phyloP scores from a whole-genome alignment of 2,888 invertebrate species.

The Allophyes oxyacanthae region DNA sequence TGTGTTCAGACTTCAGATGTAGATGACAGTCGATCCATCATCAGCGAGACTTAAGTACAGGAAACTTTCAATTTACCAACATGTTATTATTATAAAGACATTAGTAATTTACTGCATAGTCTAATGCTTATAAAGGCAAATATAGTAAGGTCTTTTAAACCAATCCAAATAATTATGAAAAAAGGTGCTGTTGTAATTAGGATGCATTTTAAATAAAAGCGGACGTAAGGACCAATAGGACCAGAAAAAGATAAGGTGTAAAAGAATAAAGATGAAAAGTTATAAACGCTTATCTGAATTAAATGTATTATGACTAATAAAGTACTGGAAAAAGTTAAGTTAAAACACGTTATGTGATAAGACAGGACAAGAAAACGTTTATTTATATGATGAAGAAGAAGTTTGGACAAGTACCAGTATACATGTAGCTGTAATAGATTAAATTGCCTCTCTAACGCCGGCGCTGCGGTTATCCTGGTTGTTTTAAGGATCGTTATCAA shows the following conservation, averaged over 20 bases:
- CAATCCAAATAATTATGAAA: no score
- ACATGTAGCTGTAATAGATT: conserved; percentile 28
- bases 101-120: no score
- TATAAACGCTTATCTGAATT: no score
- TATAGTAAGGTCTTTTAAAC: no score
- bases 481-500: conserved; percentile 56
- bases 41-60: conserved; percentile 21
- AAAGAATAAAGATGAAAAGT: no score
- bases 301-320: no score
- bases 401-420: conserved; percentile 27
- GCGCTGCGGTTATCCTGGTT: conserved; percentile 47
- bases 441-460: conserved; percentile 52
- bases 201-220: no score
- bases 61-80: conserved; percentile 43
- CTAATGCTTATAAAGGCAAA: no score
- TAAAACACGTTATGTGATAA: no score
- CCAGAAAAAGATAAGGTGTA: no score
- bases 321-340: no score
- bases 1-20: conserved; percentile 36
- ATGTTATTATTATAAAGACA: background rate
- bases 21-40: conserved; percentile 46
- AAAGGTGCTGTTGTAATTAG: no score
- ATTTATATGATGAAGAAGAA: conserved; percentile 2
- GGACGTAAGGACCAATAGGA: background rate
- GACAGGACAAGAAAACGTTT: background rate